These are phyloP conservation scores for Ceyx margarethae DNA, from an alignment of 2,113 vertebrate species.

Conservation along the genomic window DNA sequence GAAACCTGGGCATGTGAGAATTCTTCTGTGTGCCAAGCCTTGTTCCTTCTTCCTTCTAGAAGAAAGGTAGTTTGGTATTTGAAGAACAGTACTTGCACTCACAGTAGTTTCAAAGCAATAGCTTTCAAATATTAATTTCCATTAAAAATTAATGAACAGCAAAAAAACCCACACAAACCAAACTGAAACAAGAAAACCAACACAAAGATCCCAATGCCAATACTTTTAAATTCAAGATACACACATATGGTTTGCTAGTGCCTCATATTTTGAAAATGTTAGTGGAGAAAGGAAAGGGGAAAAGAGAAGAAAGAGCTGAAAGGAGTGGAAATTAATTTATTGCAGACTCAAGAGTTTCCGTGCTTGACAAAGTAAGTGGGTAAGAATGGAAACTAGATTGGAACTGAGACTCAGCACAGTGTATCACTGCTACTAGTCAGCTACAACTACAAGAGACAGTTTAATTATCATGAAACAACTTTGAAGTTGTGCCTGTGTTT, in stretches of 20 bases:
- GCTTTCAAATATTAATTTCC: background rate
- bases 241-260: background rate
- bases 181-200: no score
- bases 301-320: background rate
- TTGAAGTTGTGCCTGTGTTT: constrained; percentile 20
- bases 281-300: background rate
- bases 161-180: no score
- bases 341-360: background rate
- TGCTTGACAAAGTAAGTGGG: background rate
- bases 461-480: constrained; percentile 50
- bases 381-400: constrained; percentile 32
- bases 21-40: background rate
- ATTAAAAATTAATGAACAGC: background rate
- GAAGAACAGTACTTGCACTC: background rate
- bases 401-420: constrained; percentile 3
- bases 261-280: background rate
- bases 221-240: background rate
- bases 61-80: background rate
- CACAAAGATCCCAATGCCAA: background rate
- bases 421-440: constrained; percentile 8
- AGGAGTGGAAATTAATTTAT: background rate
- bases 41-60: background rate
- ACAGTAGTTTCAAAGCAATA: background rate
- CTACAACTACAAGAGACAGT: constrained; percentile 15
- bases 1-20: accelerated